Base-by-base conservation (phyloP, 2,797 vertebrate species). In the Catharus ustulatus region DNA sequence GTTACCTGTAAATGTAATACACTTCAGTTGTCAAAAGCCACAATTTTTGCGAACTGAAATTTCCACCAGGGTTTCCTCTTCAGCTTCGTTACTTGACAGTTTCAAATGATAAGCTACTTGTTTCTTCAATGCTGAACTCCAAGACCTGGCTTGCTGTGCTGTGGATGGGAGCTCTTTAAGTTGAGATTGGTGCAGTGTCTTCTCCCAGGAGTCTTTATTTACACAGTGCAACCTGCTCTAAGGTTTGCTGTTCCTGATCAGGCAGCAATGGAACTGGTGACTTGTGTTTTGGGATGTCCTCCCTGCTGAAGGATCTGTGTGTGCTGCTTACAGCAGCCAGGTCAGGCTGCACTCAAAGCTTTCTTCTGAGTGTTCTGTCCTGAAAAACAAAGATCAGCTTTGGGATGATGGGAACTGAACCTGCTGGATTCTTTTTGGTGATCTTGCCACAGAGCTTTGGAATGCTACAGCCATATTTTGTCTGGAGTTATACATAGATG, bases 401-500 rank as follows among this genome's bases (percentile, higher is more conserved):
- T 91, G 68, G 75, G 40, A 29, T 57, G 34, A 18, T 57, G 34
- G 68, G 78, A 69, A 38, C 66, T 72, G 43, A 90, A 89, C 58
- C 52, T 84, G 16, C 38, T 78, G 79, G 21, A 16, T 76, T 77
- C 52, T 79, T 84, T 61, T 77, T 57, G 63, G 45, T 59, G 38
- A 45, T 16, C 1, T 86, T 88, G 55, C 62, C 43, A 48, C 0
- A 34, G 73, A 90, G 58, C 27, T 61, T 32, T 55, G 85, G 85
- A 94, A 93, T 88, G 76, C 64, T 15, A 0, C 38, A 69, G 66
- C 27, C 55, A 6, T 94, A 42, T 93, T 93, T 94, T 92, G 54
- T 87, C 84, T 95, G 18, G 17, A 55, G 84, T 89, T 94, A 93
- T 83, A 88, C 52, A 94, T 85, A 91, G 88, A 54, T 81, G 89